A percentile compares a stretch with the other conserved stretches of the same genome.
phyloP scores from a whole-genome alignment of 2,797 vertebrate species.

The Megalops cyprinoides region DNA sequence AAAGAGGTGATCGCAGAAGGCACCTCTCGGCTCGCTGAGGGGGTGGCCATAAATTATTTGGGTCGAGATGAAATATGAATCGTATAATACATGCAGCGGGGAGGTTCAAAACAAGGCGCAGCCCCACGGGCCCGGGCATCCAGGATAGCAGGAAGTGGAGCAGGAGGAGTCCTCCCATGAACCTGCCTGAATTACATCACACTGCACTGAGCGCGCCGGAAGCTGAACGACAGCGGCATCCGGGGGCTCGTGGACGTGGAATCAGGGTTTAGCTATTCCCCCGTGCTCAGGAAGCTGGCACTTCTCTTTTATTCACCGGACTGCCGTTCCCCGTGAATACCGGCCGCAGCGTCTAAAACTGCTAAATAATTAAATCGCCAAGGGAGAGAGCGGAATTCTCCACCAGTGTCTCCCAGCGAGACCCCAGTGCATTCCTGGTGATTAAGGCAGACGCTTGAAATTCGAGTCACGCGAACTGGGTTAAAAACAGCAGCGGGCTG shows the following conservation, averaged over 20 bases:
- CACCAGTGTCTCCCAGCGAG: no score
- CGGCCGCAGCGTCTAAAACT: constrained; percentile 41
- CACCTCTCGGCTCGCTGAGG: no score
- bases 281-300: not conserved
- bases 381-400: constrained; percentile 24
- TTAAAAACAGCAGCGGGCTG: constrained; percentile 64
- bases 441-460: constrained; percentile 60
- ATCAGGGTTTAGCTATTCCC: not conserved
- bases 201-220: not conserved
- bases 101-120: no score
- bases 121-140: not conserved
- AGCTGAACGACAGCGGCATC: not conserved
- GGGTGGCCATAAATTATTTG: no score
- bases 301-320: constrained; percentile 23
- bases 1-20: no score
- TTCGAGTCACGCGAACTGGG: constrained; percentile 68
- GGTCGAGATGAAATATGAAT: no score
- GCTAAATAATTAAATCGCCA: constrained; percentile 54
- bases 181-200: not conserved
- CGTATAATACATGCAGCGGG: no score
- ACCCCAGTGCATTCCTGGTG: constrained; percentile 56
- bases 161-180: not conserved
- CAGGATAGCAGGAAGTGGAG: not conserved
- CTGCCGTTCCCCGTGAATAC: constrained; percentile 44
- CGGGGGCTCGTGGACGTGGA: not conserved